Base-by-base conservation (phyloP, 1,140 invertebrate genomes). In the Drosophila truncata region DNA sequence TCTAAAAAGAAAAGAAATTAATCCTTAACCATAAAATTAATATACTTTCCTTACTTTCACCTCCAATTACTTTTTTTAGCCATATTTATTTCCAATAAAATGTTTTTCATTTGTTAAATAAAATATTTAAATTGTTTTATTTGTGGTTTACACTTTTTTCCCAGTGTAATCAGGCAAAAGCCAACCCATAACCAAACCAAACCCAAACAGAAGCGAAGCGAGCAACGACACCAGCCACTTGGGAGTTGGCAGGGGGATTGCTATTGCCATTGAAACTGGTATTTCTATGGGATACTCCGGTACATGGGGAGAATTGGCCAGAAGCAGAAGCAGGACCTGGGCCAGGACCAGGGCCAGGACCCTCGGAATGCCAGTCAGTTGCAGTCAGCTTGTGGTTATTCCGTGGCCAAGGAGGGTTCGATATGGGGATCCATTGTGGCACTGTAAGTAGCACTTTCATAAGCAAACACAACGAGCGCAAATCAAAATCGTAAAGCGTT, bases 171-270 rank as follows among this genome's bases (percentile, higher is more conserved):
- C 59, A 66, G 27, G 27, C 44, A 29, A 67, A 50, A 41, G 33
- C 41, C 49, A 69, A 69, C 37, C 49, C 65, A 69, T 65, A 69
- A 70, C 65, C 65, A 41, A 50, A 33, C 61, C 61, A 44, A 67
- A 52, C 27, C 66, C 66, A 59, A 72, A 71, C 66, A 41, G 54
- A 66, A 72, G 69, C 67, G 59, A 78, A 67, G 65, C 80, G 62
- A 76, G 66, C 77, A 73, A 67, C 77, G 77, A 69, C 61, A 58
- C 76, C 63, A 82, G 59, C 79, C 83, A 80, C 79, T 77, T 80
- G 83, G 80, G 83, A 86, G 25, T 37, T 62, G 29, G 46, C 37
- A 31, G 42, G 79, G 66, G 47, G 50, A 67, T 47, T 74, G 65
- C 52, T 73, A 60, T 60, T 55, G 81, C 55, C 49, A 58, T 66